A percentile compares a stretch with the other conserved stretches of the same genome.
Evolutionary conservation across 1,140 invertebrate species (phyloP).

Genomic region (Sesamia nonagrioides): DNA sequence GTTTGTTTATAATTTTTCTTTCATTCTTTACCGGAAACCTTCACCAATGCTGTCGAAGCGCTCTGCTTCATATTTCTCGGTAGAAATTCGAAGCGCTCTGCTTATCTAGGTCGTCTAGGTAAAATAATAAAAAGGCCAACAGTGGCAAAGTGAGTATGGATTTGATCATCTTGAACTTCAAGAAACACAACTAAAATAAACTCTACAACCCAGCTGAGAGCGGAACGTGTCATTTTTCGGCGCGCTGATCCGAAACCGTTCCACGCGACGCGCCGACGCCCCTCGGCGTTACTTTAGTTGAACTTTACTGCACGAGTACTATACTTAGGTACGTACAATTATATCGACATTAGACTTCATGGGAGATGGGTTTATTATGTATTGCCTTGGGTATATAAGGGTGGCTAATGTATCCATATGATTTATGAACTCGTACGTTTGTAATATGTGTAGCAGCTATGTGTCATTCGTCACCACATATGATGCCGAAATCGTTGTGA

Average conservation of each 20-base stretch:
- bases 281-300: constrained; percentile 40
- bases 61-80: too few species aligned
- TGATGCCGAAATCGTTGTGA: not conserved
- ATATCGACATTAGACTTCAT: constrained; percentile 38
- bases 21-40: too few species aligned
- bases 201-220: not conserved
- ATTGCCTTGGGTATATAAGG: not conserved
- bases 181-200: not conserved
- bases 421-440: too few species aligned
- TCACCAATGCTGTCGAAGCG: too few species aligned
- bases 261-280: constrained; percentile 48
- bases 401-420: not conserved
- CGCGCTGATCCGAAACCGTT: constrained; percentile 52
- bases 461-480: not conserved
- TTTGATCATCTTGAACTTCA: not conserved
- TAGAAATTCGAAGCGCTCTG: too few species aligned
- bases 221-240: constrained; percentile 46
- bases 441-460: too few species aligned
- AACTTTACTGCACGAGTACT: constrained; percentile 43
- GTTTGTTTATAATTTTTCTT: too few species aligned
- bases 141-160: too few species aligned
- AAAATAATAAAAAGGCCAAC: too few species aligned
- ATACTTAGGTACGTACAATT: constrained; percentile 20
- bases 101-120: too few species aligned
- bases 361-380: constrained; percentile 33